Base-by-base conservation (phyloP, 2,888 invertebrate genomes). In the Synergus laeviventris region DNA sequence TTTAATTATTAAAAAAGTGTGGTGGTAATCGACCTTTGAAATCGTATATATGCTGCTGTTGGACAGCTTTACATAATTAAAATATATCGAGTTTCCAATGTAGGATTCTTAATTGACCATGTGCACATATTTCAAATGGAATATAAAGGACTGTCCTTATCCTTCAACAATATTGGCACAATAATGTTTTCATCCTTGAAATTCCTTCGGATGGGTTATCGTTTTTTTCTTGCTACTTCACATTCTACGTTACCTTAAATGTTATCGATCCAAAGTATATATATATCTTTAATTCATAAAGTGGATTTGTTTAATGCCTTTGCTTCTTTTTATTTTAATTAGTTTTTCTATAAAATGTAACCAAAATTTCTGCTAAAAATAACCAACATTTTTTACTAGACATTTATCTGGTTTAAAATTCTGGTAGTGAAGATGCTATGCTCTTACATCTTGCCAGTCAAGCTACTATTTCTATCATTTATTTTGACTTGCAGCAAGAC, bases 151-250 rank as follows among this genome's bases (percentile, higher is more conserved):
- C 45, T 66, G 66, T 42, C 45, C 66, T 66, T 66, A 66, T 66
- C 45, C 66, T 66, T 66, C 66, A 66, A 24, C 45, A 45, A 24
- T 45, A 66, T 66, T 24, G 66, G 66, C 66, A 66, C 24, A 66
- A 66, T 66, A 66, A 66, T 66, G 24, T 16, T 70, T 70, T 70
- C 70, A 49, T 70, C 70, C 70, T 70, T 70, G 70, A 21, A 45
- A 45, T 49, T 70, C n/a, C 49, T 45, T 31, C 21, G 66, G 45
- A 49, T 70, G n/a, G 11, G 14, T 45, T 45, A 45, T 49, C 24
- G 21, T 39, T 64, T 64, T 64, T 11, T 62, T 16, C 38, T 39
- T 66, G 16, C 16, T 11, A 1, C 39, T 70, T 49, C 45, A 24
- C 45, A 49, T 49, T 49, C n/a, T n/a, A 8, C 36, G 1, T 5